Conservation (phyloP, 1,140 invertebrate species). For the Acyrthosiphon pisum region DNA sequence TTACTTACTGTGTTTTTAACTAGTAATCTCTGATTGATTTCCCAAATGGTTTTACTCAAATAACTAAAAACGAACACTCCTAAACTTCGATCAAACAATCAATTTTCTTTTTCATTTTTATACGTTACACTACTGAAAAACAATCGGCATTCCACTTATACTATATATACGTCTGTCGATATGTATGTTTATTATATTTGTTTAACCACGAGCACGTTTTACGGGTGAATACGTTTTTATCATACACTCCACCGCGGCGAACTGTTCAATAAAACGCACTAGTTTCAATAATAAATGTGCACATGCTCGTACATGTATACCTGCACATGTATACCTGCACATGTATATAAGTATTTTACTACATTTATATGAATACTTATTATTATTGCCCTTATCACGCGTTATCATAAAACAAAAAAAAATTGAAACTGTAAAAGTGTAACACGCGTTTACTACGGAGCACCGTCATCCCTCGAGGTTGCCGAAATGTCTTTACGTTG, state of each 20-base stretch:
- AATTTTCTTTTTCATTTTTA: conserved; percentile 24
- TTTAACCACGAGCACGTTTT: conserved; percentile 45
- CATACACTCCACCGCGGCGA: background rate
- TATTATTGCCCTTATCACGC: conserved; percentile 13
- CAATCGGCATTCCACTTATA: background rate
- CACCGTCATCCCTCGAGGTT: background rate
- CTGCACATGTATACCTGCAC: background rate
- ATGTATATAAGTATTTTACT: conserved; percentile 8
- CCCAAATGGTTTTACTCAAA: background rate
- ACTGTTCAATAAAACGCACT: conserved; percentile 30
- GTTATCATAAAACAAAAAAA: conserved; percentile 52
- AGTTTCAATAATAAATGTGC: conserved; percentile 37
- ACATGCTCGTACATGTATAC: background rate
- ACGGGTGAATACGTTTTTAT: conserved; percentile 51
- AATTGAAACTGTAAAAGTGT: conserved; percentile 37
- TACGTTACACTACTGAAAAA: background rate
- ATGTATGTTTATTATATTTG: conserved; percentile 49
- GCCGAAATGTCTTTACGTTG: background rate
- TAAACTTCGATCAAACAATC: background rate
- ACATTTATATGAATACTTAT: conserved; percentile 28
- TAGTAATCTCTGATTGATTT: conserved; percentile 26
- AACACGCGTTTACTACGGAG: background rate
- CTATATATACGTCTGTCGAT: background rate
- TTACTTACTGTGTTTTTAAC: background rate
- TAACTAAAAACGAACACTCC: background rate